Evolutionary conservation across 2,888 invertebrate genomes (phyloP).

Genomic region (Heliconius ethilla): DNA sequence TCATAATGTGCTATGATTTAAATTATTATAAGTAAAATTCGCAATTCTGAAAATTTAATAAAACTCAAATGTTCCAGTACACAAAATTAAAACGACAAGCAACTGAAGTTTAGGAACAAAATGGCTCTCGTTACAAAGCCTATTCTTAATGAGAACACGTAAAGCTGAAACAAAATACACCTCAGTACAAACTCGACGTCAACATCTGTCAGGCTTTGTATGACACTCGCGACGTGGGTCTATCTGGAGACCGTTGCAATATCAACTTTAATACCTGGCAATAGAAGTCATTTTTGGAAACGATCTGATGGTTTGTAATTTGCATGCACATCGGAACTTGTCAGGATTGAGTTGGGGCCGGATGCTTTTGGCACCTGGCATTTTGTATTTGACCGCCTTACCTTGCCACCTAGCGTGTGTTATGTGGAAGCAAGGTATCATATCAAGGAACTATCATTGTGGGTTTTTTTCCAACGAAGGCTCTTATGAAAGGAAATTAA

Average conservation of each 20-base stretch:
- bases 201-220: conserved; percentile 46
- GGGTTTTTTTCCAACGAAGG: neutral
- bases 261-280: conserved; percentile 43
- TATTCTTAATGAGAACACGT: conserved; percentile 42
- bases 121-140: conserved; percentile 33
- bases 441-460: neutral
- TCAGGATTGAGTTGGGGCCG: conserved; percentile 51
- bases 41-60: neutral
- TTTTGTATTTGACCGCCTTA: conserved; percentile 50
- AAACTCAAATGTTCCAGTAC: neutral
- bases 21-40: neutral
- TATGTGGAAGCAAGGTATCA: neutral
- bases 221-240: conserved; percentile 50
- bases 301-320: conserved; percentile 50
- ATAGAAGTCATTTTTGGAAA: conserved; percentile 44
- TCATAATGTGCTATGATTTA: neutral
- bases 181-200: conserved; percentile 47
- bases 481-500: neutral
- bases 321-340: conserved; percentile 55
- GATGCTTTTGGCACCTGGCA: conserved; percentile 48
- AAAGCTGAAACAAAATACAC: conserved; percentile 47
- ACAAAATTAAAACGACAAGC: conserved; percentile 13
- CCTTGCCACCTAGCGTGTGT: conserved; percentile 24
- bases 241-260: conserved; percentile 39
- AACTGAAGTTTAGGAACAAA: conserved; percentile 30